Evolutionary conservation across 2,888 invertebrate genomes (phyloP).

Genomic region (Epistrophe grossulariae): DNA sequence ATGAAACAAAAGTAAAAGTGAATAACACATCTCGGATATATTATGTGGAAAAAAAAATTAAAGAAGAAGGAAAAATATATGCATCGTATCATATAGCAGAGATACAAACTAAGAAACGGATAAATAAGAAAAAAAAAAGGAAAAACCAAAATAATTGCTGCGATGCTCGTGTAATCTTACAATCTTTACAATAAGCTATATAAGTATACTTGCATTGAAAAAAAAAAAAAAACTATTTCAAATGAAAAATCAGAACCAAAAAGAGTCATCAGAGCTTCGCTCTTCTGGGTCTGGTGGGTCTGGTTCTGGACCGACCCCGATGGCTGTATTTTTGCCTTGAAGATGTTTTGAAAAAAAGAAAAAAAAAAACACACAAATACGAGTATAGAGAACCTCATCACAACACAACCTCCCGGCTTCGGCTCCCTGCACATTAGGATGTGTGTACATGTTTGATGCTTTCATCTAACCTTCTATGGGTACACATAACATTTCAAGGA

Average conservation of each 20-base stretch:
- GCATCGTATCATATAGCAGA: constrained; percentile 31
- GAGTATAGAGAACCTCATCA: constrained; percentile 53
- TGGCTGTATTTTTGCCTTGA: constrained; percentile 65
- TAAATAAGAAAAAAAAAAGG: background rate
- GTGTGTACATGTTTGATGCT: constrained; percentile 37
- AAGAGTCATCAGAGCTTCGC: constrained; percentile 60
- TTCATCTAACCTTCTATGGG: constrained; percentile 73
- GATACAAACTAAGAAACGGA: constrained; percentile 40
- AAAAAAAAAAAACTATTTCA: constrained; percentile 26
- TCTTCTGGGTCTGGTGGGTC: constrained; percentile 65
- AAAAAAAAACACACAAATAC: constrained; percentile 41
- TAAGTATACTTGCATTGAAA: constrained; percentile 52
- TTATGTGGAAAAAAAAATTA: constrained; percentile 37
- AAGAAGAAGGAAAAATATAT: constrained; percentile 14
- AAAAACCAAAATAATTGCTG: constrained; percentile 50
- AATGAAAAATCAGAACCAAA: constrained; percentile 23
- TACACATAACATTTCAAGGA: constrained; percentile 74
- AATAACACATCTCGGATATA: constrained; percentile 51
- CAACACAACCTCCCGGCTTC: constrained; percentile 37
- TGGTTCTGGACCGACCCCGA: constrained; percentile 60
- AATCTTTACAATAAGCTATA: constrained; percentile 54
- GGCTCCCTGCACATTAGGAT: constrained; percentile 34
- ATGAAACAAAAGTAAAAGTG: constrained; percentile 72
- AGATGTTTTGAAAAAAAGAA: constrained; percentile 57
- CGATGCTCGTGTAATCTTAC: constrained; percentile 63